Percentiles rank a stretch among this genome's conserved stretches.
These are phyloP conservation scores for Cromileptes altivelis DNA, from an alignment of 2,113 vertebrate species.

Conservation along the genomic window DNA sequence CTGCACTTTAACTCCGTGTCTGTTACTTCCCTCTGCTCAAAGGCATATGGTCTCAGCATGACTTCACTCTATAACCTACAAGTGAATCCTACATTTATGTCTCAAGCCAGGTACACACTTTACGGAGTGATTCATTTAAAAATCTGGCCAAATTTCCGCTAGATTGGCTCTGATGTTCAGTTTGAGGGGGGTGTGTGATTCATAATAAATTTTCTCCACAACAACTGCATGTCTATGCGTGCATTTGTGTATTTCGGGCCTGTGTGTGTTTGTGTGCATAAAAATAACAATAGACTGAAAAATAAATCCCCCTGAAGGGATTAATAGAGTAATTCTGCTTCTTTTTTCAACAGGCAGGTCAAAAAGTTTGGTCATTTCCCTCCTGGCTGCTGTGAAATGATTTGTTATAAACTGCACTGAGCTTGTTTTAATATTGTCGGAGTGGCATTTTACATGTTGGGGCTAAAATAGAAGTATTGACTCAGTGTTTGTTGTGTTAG, in stretches of 20 bases:
- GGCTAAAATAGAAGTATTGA: neutral
- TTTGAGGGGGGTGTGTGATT: too few relatives aligned
- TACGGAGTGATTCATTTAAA: too few relatives aligned
- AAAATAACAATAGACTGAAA: neutral
- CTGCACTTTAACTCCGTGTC: slow-evolving; percentile 20
- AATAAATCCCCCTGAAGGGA: neutral
- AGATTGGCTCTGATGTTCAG: too few relatives aligned
- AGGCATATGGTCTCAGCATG: neutral
- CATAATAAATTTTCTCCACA: too few relatives aligned
- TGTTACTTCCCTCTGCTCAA: neutral
- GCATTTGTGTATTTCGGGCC: too few relatives aligned
- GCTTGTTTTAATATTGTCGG: neutral
- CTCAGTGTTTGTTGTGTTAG: neutral
- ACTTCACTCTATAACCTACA: too few relatives aligned
- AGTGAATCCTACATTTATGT: too few relatives aligned
- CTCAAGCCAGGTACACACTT: too few relatives aligned
- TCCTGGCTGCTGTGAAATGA: neutral
- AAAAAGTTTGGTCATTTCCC: neutral
- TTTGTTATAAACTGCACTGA: neutral
- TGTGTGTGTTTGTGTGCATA: neutral
- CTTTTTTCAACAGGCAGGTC: neutral
- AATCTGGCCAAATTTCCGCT: too few relatives aligned
- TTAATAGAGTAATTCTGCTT: neutral
- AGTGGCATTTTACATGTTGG: neutral
- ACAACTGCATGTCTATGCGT: too few relatives aligned